Conservation (phyloP, 2,888 invertebrate genomes). For the Leucozona laternaria region DNA sequence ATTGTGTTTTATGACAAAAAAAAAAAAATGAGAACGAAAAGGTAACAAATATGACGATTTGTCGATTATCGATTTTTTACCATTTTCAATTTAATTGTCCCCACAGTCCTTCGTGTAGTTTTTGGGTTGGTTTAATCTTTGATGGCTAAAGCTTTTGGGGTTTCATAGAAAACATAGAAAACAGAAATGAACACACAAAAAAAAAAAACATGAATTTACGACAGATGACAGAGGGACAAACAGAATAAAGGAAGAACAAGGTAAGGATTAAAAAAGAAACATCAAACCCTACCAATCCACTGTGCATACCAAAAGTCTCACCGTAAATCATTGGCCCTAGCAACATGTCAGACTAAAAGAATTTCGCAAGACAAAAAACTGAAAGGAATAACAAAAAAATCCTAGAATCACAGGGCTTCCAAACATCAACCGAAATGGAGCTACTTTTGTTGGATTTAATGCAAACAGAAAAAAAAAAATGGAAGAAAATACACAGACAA, state of each 20-base stretch:
- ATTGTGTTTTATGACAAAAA: too few relatives aligned
- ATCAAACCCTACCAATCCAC: conserved; percentile 41
- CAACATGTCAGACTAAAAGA: conserved; percentile 21
- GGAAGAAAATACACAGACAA: background rate
- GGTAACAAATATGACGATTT: background rate
- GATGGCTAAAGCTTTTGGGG: conserved; percentile 50
- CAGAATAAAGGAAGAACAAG: conserved; percentile 2
- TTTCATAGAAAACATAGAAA: conserved; percentile 5
- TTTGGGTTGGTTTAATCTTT: conserved; percentile 42
- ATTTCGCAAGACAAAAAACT: conserved; percentile 45
- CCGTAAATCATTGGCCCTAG: conserved; percentile 62
- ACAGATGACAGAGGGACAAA: conserved; percentile 42
- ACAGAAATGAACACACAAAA: background rate
- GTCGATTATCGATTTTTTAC: background rate
- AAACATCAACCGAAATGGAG: conserved; percentile 33
- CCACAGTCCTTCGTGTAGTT: background rate
- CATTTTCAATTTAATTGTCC: background rate
- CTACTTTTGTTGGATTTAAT: conserved; percentile 2
- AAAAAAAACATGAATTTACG: background rate
- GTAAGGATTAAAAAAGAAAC: conserved; percentile 7
- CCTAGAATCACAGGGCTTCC: conserved; percentile 28
- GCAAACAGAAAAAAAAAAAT: background rate
- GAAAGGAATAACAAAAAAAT: conserved; percentile 25
- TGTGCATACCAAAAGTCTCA: conserved; percentile 63
- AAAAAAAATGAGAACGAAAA: background rate